Conservation (phyloP, 2,797 vertebrate genomes). For the Tachyglossus aculeatus region DNA sequence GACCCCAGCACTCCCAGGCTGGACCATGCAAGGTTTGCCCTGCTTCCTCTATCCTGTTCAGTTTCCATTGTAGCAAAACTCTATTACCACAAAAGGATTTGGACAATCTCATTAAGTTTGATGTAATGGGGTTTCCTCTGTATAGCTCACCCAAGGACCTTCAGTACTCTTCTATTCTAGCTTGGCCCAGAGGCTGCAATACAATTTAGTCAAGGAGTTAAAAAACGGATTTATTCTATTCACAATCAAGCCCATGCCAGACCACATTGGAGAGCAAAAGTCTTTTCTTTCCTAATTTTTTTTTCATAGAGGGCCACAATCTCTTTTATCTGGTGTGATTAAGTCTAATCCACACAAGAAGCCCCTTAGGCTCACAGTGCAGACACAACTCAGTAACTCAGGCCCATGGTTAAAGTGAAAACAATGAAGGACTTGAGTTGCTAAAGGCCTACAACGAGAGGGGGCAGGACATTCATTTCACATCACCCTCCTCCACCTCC, state of each 20-base stretch:
- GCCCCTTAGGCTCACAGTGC: neutral
- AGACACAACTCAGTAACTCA: neutral
- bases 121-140: no score
- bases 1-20: no score
- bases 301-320: slow-evolving; percentile 5
- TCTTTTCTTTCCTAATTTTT: slow-evolving; percentile 13
- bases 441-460: neutral
- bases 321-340: slow-evolving; percentile 5
- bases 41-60: no score
- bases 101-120: no score
- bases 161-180: no score
- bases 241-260: slow-evolving; percentile 14
- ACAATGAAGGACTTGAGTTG: neutral
- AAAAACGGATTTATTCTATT: slow-evolving; percentile 1
- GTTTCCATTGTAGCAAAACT: no score
- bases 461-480: neutral
- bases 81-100: no score
- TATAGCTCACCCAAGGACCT: no score
- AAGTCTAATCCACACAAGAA: neutral
- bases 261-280: neutral
- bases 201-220: no score
- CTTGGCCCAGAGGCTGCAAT: no score
- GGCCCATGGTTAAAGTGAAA: neutral
- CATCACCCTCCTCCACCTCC: neutral
- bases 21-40: no score